These are phyloP conservation scores for Hydrotaea cyrtoneurina DNA, from an alignment of 2,888 invertebrate species.

Conservation along the genomic window DNA sequence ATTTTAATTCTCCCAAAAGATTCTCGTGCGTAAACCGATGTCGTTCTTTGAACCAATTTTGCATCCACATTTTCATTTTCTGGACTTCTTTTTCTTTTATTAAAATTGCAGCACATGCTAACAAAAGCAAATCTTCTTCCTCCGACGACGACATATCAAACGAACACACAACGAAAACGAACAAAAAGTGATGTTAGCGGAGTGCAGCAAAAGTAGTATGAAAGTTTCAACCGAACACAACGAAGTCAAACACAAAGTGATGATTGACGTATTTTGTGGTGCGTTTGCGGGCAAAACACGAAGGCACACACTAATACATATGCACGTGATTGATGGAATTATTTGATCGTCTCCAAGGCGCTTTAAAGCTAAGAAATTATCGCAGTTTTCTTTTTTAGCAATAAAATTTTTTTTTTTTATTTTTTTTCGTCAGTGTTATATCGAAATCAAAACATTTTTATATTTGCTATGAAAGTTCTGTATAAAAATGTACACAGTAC, in stretches of 20 bases:
- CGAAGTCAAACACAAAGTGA: conserved; percentile 19
- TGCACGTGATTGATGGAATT: too few relatives aligned
- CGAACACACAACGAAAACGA: not conserved
- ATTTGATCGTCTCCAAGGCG: too few relatives aligned
- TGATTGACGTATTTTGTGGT: conserved; percentile 6
- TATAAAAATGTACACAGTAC: too few relatives aligned
- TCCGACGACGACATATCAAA: not conserved
- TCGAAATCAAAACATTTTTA: too few relatives aligned
- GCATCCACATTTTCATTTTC: not conserved
- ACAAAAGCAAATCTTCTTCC: not conserved
- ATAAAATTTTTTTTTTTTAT: too few relatives aligned
- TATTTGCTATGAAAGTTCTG: too few relatives aligned
- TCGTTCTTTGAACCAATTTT: not conserved
- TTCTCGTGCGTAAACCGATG: conserved; percentile 23
- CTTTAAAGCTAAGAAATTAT: too few relatives aligned
- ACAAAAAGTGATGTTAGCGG: conserved; percentile 16
- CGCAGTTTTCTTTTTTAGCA: too few relatives aligned
- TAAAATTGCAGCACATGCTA: not conserved
- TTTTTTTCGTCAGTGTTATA: too few relatives aligned
- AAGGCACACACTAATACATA: too few relatives aligned
- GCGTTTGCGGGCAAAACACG: conserved; percentile 4
- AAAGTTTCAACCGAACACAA: not conserved
- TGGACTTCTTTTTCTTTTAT: conserved; percentile 1
- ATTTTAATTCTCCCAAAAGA: conserved; percentile 32
- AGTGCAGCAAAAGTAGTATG: not conserved